phyloP scores from a whole-genome alignment of 1,140 invertebrate species.

The Agrilus planipennis region DNA sequence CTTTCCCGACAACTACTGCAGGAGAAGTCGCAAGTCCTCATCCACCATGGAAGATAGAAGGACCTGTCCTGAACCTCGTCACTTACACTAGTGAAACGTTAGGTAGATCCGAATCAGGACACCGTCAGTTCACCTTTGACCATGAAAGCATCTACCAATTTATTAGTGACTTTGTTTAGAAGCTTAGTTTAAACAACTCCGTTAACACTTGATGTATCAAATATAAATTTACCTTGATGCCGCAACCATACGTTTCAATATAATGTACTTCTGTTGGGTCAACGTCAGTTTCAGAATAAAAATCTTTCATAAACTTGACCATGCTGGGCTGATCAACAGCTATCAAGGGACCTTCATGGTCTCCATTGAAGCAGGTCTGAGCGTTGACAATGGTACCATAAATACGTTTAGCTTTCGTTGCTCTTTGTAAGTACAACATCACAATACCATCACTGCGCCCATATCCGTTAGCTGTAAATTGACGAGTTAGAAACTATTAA shows the following conservation, averaged over 20 bases:
- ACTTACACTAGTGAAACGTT: too few species aligned
- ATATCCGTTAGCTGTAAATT: conserved; percentile 56
- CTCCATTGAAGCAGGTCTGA: conserved; percentile 51
- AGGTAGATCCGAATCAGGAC: conserved; percentile 59
- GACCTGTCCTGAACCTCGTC: too few species aligned
- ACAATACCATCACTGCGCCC: conserved; percentile 66
- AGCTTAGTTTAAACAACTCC: too few species aligned
- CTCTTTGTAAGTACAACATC: conserved; percentile 70
- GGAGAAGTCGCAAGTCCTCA: too few species aligned
- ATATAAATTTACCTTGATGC: conserved; percentile 33
- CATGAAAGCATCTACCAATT: too few species aligned
- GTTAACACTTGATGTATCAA: too few species aligned
- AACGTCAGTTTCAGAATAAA: conserved; percentile 49
- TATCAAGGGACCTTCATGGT: conserved; percentile 40
- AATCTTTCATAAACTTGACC: conserved; percentile 40
- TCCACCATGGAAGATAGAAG: too few species aligned
- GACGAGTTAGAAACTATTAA: background rate
- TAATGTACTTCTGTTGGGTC: conserved; percentile 51
- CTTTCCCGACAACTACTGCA: too few species aligned
- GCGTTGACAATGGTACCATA: conserved; percentile 54
- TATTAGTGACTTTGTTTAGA: too few species aligned
- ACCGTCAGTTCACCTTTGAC: conserved; percentile 36
- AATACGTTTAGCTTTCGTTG: conserved; percentile 60
- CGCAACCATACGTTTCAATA: conserved; percentile 60
- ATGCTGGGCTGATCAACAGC: conserved; percentile 40